Evolutionary conservation across 2,113 vertebrate species (phyloP), one percentile per base, ranked within the genome.

Genomic region (Rutilus rutilus): DNA sequence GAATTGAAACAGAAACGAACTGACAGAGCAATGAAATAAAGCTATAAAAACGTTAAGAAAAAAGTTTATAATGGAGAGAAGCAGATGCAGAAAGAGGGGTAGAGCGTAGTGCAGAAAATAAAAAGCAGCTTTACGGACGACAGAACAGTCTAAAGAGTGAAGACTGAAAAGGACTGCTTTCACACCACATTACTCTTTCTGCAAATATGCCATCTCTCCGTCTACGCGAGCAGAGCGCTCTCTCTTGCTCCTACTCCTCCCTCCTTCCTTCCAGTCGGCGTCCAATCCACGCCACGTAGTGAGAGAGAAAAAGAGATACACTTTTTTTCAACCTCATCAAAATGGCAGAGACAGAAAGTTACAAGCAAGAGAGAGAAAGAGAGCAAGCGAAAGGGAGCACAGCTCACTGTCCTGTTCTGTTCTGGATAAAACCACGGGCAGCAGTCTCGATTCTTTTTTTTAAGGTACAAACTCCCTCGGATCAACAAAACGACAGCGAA

Each of bases 311-410:
- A 77, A 82, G 77, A 81, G 59, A 83, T 50, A 85, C 77, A 73
- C 88, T 84, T 87, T 92, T 92, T 93, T 93, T 91, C 91, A 57
- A 90, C 90, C 90, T 94, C 91, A 93, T 92, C 94, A 95, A 95
- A 95, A 95, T 95, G 94, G 95, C 94, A 93, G 92, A 92, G 91
- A 92, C 93, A 92, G 92, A 93, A 92, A 89, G 85, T 88, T 86
- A 83, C 36, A 62, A 82, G 69, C 57, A 82, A 73, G 15, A 59
- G 47, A 60, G 47, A 59, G 84, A 79, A 69, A 19, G 75, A 50
- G n/a, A 65, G 74, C 10, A 30, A 36, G 27, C 21, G 25, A 45
- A 47, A 77, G n/a, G 84, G 89, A 92, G 89, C 73, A 87, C 86
- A 83, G 91, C 92, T 93, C 89, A 87, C 90, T 90, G 88, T 93